phyloP scores from a whole-genome alignment of 2,888 invertebrate genomes.

The Coecobrya sp. region DNA sequence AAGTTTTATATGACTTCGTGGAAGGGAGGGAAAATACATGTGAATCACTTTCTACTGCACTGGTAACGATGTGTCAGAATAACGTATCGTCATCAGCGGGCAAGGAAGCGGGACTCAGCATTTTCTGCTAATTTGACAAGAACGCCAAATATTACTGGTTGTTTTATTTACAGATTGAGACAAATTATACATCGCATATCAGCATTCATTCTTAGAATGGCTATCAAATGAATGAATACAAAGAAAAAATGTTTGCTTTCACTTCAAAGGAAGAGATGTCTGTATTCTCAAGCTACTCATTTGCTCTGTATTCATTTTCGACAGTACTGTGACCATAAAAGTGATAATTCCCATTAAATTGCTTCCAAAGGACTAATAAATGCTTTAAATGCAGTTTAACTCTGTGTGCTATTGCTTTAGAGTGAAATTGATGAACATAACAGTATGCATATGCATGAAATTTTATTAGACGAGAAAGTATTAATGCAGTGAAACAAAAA shows the following conservation, averaged over 20 bases:
- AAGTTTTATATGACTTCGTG: neutral
- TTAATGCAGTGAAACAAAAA: neutral
- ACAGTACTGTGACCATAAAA: neutral
- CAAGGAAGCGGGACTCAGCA: neutral
- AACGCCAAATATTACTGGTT: neutral
- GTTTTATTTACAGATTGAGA: neutral
- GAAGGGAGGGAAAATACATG: too few relatives aligned
- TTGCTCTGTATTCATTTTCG: neutral
- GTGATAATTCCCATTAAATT: neutral
- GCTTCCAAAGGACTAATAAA: neutral
- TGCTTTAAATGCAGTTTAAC: neutral
- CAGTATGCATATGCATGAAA: neutral
- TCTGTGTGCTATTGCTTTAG: neutral
- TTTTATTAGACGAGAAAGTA: neutral
- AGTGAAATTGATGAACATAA: neutral
- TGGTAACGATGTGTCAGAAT: neutral
- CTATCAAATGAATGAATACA: neutral
- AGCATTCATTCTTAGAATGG: neutral
- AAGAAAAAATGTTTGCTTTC: neutral
- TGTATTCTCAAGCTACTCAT: neutral
- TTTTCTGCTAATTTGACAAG: slow-evolving; percentile 6
- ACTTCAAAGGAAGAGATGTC: neutral
- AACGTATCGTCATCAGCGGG: neutral
- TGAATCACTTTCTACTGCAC: neutral
- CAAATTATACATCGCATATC: neutral